These are phyloP conservation scores for Drosophila miranda DNA, from an alignment of 1,140 invertebrate species.

Conservation along the genomic window DNA sequence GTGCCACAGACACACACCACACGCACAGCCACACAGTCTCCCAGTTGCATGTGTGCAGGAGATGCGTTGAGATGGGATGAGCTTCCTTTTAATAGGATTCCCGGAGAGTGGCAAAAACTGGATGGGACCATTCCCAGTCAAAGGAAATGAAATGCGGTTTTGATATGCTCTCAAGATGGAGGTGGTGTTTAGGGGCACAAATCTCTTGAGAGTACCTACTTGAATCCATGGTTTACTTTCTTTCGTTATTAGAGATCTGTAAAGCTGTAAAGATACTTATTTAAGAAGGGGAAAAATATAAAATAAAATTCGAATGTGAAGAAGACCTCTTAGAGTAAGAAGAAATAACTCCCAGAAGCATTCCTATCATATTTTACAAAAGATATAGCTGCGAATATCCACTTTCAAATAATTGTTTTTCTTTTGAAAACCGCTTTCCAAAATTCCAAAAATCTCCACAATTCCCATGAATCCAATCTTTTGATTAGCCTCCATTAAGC, in stretches of 20 bases:
- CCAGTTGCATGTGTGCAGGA: conserved; percentile 39
- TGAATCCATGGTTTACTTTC: too few relatives aligned
- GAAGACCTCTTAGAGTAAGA: too few relatives aligned
- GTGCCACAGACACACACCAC: conserved; percentile 18
- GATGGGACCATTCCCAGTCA: conserved; percentile 10
- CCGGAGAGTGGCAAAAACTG: conserved; percentile 37
- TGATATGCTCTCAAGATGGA: too few relatives aligned
- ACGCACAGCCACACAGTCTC: not conserved
- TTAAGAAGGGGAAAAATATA: too few relatives aligned
- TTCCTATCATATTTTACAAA: too few relatives aligned
- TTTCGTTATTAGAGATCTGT: too few relatives aligned
- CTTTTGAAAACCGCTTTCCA: not conserved
- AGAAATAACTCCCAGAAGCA: too few relatives aligned
- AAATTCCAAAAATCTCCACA: conserved; percentile 28
- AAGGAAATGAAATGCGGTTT: conserved; percentile 35
- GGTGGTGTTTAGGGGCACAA: too few relatives aligned
- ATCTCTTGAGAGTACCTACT: too few relatives aligned
- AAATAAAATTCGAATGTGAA: too few relatives aligned
- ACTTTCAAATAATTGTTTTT: not conserved
- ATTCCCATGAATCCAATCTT: conserved; percentile 9
- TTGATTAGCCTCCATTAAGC: conserved; percentile 23
- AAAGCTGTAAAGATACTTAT: too few relatives aligned
- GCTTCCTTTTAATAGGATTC: conserved; percentile 49
- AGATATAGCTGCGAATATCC: too few relatives aligned
- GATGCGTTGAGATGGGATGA: conserved; percentile 36